phyloP scores from a whole-genome alignment of 2,888 invertebrate genomes.

The Limnephilus rhombicus region DNA sequence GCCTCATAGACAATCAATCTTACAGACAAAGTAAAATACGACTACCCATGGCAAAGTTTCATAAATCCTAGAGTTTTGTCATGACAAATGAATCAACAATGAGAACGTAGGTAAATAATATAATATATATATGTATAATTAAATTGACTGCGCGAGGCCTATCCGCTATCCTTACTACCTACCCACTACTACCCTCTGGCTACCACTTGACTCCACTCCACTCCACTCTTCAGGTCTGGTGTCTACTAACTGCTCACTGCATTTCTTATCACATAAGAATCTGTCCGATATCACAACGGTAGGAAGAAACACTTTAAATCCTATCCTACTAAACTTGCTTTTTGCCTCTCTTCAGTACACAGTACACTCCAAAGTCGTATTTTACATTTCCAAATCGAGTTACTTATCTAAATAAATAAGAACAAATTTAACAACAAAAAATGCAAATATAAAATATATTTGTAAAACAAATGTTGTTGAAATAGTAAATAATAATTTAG shows the following conservation, averaged over 20 bases:
- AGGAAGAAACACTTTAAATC: slow-evolving; percentile 22
- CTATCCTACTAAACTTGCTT: background rate
- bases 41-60: slow-evolving; percentile 48
- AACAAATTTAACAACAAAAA: slow-evolving; percentile 42
- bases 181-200: no score
- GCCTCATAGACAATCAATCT: slow-evolving; percentile 29
- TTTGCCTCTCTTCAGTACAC: background rate
- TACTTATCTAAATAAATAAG: slow-evolving; percentile 43
- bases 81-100: slow-evolving; percentile 53
- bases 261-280: slow-evolving; percentile 64
- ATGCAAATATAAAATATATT: slow-evolving; percentile 41
- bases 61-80: slow-evolving; percentile 52
- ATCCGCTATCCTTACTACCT: slow-evolving; percentile 6
- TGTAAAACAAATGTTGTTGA: slow-evolving; percentile 29
- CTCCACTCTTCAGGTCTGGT: no score
- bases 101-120: slow-evolving; percentile 35
- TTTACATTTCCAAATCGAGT: slow-evolving; percentile 38
- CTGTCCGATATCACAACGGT: slow-evolving; percentile 48
- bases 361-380: background rate
- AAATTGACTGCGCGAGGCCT: slow-evolving; percentile 28
- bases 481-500: slow-evolving; percentile 42
- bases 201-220: no score
- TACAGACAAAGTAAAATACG: slow-evolving; percentile 52
- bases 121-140: background rate
- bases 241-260: no score